Conservation (phyloP, 2,113 vertebrate genomes). For the Copsychus sechellarum region DNA sequence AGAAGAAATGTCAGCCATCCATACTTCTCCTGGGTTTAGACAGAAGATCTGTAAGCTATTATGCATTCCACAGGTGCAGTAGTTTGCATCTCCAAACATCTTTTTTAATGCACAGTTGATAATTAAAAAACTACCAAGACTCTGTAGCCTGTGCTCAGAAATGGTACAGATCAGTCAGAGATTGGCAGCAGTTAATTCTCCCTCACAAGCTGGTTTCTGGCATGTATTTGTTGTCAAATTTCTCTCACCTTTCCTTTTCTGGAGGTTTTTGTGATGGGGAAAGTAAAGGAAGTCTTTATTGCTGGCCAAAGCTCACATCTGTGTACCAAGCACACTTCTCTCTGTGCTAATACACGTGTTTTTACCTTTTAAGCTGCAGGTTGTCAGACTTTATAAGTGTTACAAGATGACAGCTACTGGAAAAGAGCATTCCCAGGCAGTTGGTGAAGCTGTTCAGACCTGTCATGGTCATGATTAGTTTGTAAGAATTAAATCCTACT, state of each 20-base stretch:
- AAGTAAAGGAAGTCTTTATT: background rate
- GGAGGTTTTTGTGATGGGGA: background rate
- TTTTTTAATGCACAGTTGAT: background rate
- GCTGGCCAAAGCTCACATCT: background rate
- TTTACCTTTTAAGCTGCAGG: background rate
- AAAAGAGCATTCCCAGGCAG: background rate
- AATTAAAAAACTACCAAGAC: background rate
- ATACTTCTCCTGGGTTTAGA: background rate
- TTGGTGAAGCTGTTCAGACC: background rate
- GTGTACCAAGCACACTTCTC: background rate
- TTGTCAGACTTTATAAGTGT: background rate
- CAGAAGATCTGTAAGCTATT: background rate
- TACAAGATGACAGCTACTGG: background rate
- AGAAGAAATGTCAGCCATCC: background rate
- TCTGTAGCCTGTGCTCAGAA: background rate
- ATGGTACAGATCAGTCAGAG: background rate
- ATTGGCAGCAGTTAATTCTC: background rate
- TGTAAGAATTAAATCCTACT: background rate
- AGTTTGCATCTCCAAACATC: background rate
- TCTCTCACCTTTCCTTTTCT: background rate
- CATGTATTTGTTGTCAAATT: background rate
- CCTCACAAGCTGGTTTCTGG: background rate
- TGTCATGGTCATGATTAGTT: background rate
- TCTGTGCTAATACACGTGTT: fast-evolving
- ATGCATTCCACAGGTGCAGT: background rate